Evolutionary conservation across 37 sponge, comb jelly and placozoan genomes (phyloP), one percentile per base, ranked within the genome.

Genomic region (Eunapius fragilis): DNA sequence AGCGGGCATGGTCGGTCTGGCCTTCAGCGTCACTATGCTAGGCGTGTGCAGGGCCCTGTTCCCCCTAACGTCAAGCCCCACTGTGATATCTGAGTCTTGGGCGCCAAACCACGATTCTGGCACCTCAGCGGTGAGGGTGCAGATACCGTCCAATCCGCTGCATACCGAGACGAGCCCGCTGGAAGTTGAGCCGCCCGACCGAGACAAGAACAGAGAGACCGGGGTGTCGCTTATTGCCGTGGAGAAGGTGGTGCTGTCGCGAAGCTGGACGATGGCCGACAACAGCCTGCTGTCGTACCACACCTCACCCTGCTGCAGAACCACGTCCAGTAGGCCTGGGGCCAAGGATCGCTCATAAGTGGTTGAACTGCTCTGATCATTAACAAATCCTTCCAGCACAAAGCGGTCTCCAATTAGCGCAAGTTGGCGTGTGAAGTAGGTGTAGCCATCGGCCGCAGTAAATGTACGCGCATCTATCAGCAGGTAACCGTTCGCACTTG

Each of bases 21-120:
- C 31, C 3, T 71, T 71, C 22, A 90, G 86, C 3, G 70, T 48
- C 0, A 90, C 82, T 2, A 23, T n/a, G 24, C 75, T 82, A 37
- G 78, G 28, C 28, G 24, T 36, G 22, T 35, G 35, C 26, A 41
- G 27, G 7, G 17, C 28, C 3, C 36, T 31, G 17, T 69, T 31
- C 38, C 28, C 74, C 37, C 31, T 69, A 19, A 37, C 38, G n/a
- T 58, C 31, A 23, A 82, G 17, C 14, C 37, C 38, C 4, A 93
- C 90, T 26, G 77, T 83, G 24, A 85, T 76, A 3, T 35, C 34
- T 74, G 74, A 72, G 37, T 30, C 50, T 31, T 25, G 82, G 17
- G 70, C 36, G 22, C 70, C 30, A 80, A 93, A 93, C 94, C 94
- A 93, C 10, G 69, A 27, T 30, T 26, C 49, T 58, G 94, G 94